phyloP scores from a whole-genome alignment of 1,140 invertebrate genomes.

The Macrostomum lignano region DNA sequence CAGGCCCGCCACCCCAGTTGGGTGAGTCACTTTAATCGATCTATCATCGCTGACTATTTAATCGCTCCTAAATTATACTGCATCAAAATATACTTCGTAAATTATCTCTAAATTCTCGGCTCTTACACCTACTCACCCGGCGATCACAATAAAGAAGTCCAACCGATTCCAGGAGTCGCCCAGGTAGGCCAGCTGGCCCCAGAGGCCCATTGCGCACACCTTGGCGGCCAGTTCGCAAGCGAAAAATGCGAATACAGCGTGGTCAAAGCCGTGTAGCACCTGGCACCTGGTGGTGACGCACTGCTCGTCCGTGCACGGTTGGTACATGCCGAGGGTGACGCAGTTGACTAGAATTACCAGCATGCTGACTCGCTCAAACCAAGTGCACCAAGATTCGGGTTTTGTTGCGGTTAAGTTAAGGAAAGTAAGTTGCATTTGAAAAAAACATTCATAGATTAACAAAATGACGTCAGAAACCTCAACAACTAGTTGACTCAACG shows the following conservation, averaged over 20 bases:
- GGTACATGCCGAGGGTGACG: slow-evolving; percentile 93
- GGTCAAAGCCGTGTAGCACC: slow-evolving; percentile 77
- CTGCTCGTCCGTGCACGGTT: slow-evolving; percentile 55
- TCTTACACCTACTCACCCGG: slow-evolving; percentile 48
- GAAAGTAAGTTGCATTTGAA: too few relatives aligned
- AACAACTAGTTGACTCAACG: too few relatives aligned
- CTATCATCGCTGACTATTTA: too few relatives aligned
- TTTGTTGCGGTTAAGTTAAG: too few relatives aligned
- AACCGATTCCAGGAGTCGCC: slow-evolving; percentile 88
- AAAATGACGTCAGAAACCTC: too few relatives aligned
- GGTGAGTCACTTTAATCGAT: too few relatives aligned
- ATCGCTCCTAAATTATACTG: too few relatives aligned
- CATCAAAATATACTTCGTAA: too few relatives aligned
- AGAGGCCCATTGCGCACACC: slow-evolving; percentile 92
- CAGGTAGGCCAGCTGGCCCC: slow-evolving; percentile 67
- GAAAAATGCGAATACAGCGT: slow-evolving; percentile 94
- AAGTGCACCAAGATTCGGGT: too few relatives aligned
- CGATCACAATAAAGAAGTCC: slow-evolving; percentile 86
- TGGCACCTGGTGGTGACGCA: slow-evolving; percentile 66
- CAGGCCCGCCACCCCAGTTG: too few relatives aligned
- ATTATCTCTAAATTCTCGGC: too few relatives aligned
- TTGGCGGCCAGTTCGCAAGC: slow-evolving; percentile 58
- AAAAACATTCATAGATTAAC: too few relatives aligned
- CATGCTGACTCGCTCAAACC: slow-evolving; percentile 96
- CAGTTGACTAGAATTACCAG: slow-evolving; percentile 90